Conservation (phyloP, 2,797 vertebrate genomes). For the Lepilemur ruficaudatus region DNA sequence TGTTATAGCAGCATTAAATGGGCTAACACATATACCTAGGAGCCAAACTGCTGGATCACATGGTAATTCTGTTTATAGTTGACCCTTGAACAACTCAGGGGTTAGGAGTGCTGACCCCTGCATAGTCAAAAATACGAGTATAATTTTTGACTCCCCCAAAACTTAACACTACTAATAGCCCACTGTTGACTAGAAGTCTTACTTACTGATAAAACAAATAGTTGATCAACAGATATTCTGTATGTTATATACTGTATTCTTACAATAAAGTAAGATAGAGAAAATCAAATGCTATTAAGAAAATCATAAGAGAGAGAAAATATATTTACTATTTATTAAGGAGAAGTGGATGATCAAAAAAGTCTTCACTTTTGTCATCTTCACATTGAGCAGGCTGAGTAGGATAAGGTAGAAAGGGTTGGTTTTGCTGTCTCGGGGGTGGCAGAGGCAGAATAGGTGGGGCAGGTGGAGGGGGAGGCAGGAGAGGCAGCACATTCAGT, state of each 20-base stretch:
- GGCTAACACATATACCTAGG: background rate
- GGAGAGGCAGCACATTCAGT: background rate
- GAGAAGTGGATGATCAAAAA: background rate
- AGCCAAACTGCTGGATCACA: background rate
- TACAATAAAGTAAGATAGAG: background rate
- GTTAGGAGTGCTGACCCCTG: background rate
- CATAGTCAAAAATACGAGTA: background rate
- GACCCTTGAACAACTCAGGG: background rate
- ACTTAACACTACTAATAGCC: background rate
- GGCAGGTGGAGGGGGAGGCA: background rate
- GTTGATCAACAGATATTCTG: background rate
- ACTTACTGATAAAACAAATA: background rate
- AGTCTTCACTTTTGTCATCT: background rate
- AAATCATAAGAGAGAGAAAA: background rate
- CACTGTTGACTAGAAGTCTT: background rate
- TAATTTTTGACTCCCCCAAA: background rate
- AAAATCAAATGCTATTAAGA: background rate
- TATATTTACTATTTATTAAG: background rate
- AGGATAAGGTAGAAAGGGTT: background rate
- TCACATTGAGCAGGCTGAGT: background rate
- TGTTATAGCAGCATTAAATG: background rate
- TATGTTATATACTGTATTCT: background rate
- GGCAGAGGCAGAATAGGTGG: background rate
- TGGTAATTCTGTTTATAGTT: background rate
- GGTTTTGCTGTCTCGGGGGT: background rate